Base-by-base conservation (phyloP, 2,888 invertebrate genomes). In the Brachylomia viminalis region DNA sequence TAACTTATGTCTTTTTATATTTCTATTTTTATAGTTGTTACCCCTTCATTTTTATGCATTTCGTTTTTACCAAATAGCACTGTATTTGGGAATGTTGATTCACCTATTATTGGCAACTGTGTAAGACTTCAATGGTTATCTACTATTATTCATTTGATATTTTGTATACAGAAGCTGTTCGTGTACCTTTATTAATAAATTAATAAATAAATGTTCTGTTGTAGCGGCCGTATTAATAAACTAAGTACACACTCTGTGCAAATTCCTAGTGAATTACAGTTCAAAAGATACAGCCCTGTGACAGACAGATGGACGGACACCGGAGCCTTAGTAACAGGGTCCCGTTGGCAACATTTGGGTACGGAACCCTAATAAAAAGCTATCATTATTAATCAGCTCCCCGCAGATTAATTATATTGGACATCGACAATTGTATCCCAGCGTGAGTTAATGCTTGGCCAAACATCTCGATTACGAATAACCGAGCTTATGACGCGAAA, bases 351-450 rank as follows among this genome's bases (percentile, higher is more conserved):
- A 15, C 27, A 0, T 30, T 17, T 30, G 17, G 1, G 10, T 1
- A 59, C 11, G 11, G 11, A 59, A 59, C 59, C 33, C 59, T 33
- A 59, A 59, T 68, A 65, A 45, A 82, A 79, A 78, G 42, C 61
- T 54, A 82, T 82, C 82, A 64, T 68, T 71, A 58, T 67, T 74
- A 66, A 74, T 74, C 52, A 30, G 27, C 70, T 49, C 5, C 30
- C 79, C 66, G 49, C 64, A 77, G 73, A 83, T 83, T 79, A 83
- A 82, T 82, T 83, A 64, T 79, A 82, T 82, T 71, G 66, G 38
- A 27, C n/a, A 54, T 23, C 6, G 61, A 20, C 70, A 65, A 82
- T 83, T 74, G 75, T n/a, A 23, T 42, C 83, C 0, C 82, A 67
- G 82, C 79, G 17, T 66, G 82, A 30, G 79, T 69, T 82, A 56